phyloP scores from a whole-genome alignment of 2,797 vertebrate species.

The Orestias chungarensis region DNA sequence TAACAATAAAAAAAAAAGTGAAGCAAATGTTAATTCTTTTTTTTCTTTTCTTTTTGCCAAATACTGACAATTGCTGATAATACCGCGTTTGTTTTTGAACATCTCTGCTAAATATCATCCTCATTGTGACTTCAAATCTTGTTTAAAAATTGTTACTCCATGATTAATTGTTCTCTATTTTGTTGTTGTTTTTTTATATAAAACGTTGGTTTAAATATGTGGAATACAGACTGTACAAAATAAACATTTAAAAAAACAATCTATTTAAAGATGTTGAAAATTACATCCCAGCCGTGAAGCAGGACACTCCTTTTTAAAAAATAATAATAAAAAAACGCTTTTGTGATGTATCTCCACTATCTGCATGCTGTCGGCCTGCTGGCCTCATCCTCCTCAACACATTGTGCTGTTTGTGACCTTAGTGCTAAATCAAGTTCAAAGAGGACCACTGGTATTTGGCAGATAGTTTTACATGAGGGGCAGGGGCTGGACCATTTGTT shows the following conservation, averaged over 20 bases:
- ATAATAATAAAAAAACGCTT: no score
- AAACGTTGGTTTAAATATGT: neutral
- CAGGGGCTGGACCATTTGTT: conserved; percentile 78
- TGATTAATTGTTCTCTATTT: neutral
- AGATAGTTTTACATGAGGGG: conserved; percentile 83
- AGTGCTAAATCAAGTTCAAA: conserved; percentile 93
- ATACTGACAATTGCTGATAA: neutral
- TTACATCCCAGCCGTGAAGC: neutral
- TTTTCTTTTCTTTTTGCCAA: no score
- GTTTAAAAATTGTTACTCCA: neutral
- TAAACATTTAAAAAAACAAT: neutral
- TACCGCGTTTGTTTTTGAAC: neutral
- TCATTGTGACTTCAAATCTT: neutral
- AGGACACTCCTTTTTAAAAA: conserved; percentile 28
- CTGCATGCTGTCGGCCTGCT: conserved; percentile 72
- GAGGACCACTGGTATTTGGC: conserved; percentile 79
- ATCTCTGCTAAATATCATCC: neutral
- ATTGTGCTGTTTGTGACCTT: conserved; percentile 79
- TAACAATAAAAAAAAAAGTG: neutral
- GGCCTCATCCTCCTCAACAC: conserved; percentile 77
- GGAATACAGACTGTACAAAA: neutral
- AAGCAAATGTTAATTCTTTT: neutral
- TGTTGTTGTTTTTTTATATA: no score
- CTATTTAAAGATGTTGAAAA: neutral
- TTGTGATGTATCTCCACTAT: conserved; percentile 74